Percentiles rank a stretch among this genome's conserved stretches.
phyloP scores from a whole-genome alignment of 2,888 invertebrate genomes.

The Steinernema scapterisci region DNA sequence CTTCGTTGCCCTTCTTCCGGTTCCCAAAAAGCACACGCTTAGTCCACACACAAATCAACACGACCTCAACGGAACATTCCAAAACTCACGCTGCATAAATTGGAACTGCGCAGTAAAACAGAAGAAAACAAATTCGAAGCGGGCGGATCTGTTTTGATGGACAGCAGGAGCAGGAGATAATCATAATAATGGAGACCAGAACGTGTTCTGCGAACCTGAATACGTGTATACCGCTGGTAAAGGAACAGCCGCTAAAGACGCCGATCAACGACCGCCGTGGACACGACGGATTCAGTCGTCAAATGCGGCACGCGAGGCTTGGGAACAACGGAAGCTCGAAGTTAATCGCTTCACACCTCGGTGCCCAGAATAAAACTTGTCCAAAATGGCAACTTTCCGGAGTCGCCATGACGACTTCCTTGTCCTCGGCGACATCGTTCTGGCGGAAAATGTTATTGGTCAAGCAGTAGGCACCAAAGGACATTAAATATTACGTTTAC shows the following conservation, averaged over 20 bases:
- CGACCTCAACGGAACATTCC: too few species aligned
- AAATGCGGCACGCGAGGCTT: neutral
- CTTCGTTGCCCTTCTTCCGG: too few species aligned
- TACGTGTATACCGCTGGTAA: neutral
- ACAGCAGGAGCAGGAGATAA: neutral
- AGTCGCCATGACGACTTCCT: conserved; percentile 23
- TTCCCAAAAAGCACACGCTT: too few species aligned
- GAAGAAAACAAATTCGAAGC: neutral
- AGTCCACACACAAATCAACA: too few species aligned
- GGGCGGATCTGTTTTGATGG: neutral
- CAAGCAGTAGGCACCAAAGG: neutral
- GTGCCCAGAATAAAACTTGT: neutral
- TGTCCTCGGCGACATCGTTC: neutral
- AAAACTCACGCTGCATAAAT: too few species aligned
- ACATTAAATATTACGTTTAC: neutral
- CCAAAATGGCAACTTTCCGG: neutral
- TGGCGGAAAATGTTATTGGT: neutral
- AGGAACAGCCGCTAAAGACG: neutral
- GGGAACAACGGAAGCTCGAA: neutral
- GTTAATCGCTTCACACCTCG: neutral
- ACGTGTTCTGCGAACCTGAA: neutral
- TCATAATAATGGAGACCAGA: too few species aligned
- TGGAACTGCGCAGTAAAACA: neutral
- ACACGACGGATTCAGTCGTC: neutral
- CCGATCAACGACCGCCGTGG: neutral